Evolutionary conservation across 1,140 invertebrate genomes (phyloP), one percentile per base, ranked within the genome.

Genomic region (Drosophila athabasca): DNA sequence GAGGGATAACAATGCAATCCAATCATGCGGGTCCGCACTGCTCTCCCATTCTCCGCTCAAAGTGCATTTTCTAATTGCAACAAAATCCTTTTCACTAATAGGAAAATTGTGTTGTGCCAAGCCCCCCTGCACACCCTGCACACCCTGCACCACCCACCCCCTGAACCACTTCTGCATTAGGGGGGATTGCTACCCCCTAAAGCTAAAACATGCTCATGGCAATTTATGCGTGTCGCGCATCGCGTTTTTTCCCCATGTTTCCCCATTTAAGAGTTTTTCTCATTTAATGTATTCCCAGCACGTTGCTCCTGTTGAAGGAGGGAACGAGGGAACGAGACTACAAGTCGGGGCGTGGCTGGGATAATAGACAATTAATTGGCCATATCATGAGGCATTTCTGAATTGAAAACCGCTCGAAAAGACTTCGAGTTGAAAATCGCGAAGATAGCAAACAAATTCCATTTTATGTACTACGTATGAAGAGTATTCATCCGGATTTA

Each of bases 31-130:
- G 2, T 29, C 22, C n/a, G 5, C 44, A n/a, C 31, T 53, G 17
- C 22, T 15, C 8, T 31, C 43, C 31, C 26, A 9, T 17, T n/a
- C 19, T n/a, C 26, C 9, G 61, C 52, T 39, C 43, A 62, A 76
- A 88, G 82, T 87, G 83, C 83, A 88, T 82, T 87, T 88, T 87
- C 83, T 87, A 87, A 88, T 88, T 87, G 82, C 79, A 82, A 82
- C 84, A 66, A 88, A 88, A 87, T 88, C 66, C 75, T 62, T 82
- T 88, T 61, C 50, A 60, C 66, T 87, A 87, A 87, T 79, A 87
- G 82, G 79, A 76, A 79, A 87, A 88, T 83, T 88, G 83, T 87
- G 82, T 87, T 82, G 44, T 50, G 51, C 54, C 76, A 73, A 61
- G 66, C 58, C 8, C 73, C 9, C 57, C 35, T 6, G 43, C 13